Conservation (phyloP, 2,888 invertebrate genomes). For the Zhuqinia jingwanae region DNA sequence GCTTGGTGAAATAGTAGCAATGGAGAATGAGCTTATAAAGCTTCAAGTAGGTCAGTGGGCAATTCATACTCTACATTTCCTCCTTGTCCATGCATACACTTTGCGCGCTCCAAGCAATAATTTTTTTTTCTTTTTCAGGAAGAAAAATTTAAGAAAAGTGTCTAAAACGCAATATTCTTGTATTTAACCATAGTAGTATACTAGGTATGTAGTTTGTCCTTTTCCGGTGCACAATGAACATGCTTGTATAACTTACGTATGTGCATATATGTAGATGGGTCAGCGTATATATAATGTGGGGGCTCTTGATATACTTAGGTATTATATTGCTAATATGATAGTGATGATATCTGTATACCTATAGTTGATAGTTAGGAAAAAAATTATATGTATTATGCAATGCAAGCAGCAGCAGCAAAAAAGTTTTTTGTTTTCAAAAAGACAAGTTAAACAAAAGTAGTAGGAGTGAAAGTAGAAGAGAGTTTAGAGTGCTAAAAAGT, state of each 20-base stretch:
- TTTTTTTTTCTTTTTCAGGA: conserved; percentile 9
- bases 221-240: neutral
- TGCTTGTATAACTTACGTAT: neutral
- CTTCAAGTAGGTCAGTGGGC: conserved; percentile 54
- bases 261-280: conserved; percentile 1
- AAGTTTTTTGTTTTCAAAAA: neutral
- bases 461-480: neutral
- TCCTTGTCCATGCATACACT: neutral
- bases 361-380: neutral
- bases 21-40: conserved; percentile 41
- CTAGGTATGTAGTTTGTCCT: no score
- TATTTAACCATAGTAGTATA: neutral
- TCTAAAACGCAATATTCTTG: conserved; percentile 6
- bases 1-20: no score
- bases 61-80: conserved; percentile 25
- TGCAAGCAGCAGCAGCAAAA: conserved; percentile 21
- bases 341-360: neutral
- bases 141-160: conserved; percentile 26
- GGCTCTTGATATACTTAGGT: no score
- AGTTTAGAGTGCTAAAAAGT: neutral
- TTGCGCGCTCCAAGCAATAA: conserved; percentile 18
- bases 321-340: no score
- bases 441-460: conserved; percentile 4
- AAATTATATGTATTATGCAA: conserved; percentile 15
- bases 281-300: no score